Percentiles rank a stretch among this genome's conserved stretches.
Conservation (phyloP, 2,888 invertebrate genomes). For the Nezara viridula region DNA sequence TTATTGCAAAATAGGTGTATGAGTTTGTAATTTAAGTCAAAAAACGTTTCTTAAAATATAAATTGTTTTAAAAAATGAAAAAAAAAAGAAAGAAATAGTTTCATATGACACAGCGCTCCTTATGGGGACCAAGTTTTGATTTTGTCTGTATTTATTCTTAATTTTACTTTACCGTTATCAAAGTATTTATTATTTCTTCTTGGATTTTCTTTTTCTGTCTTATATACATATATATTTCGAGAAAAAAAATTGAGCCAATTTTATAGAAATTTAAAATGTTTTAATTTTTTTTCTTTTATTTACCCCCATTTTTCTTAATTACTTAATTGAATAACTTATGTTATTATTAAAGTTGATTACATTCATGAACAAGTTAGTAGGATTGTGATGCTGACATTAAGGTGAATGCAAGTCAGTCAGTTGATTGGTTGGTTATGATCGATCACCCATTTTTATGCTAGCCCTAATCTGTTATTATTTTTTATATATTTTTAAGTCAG, state of each 20-base stretch:
- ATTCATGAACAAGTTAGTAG: neutral
- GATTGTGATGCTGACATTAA: neutral
- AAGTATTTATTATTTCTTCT: conserved; percentile 26
- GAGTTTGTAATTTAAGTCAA: conserved; percentile 63
- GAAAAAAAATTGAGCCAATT: conserved; percentile 27
- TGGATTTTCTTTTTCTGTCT: conserved; percentile 46
- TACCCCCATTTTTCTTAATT: conserved; percentile 19
- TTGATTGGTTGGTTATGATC: neutral
- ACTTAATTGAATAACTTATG: neutral
- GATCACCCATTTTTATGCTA: too few relatives aligned
- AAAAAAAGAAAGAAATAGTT: conserved; percentile 41
- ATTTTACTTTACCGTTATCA: conserved; percentile 21
- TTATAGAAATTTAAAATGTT: conserved; percentile 49
- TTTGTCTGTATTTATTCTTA: conserved; percentile 42
- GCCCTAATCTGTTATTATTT: too few relatives aligned
- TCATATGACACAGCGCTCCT: conserved; percentile 22
- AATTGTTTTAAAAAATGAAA: conserved; percentile 60
- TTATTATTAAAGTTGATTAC: neutral
- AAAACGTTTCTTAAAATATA: conserved; percentile 63
- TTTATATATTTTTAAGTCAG: too few relatives aligned
- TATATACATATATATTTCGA: conserved; percentile 13
- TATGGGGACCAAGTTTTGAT: conserved; percentile 41
- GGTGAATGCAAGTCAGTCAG: neutral
- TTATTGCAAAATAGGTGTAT: conserved; percentile 60
- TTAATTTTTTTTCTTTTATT: conserved; percentile 33